These are phyloP conservation scores for Blomia tropicalis DNA, from an alignment of 2,888 invertebrate species.

Conservation along the genomic window DNA sequence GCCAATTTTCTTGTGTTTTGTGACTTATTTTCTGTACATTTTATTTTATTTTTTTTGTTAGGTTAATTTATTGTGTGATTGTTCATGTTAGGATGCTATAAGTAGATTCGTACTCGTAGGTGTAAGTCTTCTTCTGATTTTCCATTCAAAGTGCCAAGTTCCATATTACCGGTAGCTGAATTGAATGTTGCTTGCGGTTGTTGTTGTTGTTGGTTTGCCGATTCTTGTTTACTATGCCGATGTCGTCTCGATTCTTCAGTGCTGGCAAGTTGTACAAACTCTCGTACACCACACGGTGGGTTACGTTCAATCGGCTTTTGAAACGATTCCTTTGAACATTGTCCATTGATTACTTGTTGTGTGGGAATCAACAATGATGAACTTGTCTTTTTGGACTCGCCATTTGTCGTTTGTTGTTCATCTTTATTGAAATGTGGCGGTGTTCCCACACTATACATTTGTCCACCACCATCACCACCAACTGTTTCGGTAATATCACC, in stretches of 20 bases:
- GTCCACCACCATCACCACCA: background rate
- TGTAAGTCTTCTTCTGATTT: slow-evolving; percentile 8
- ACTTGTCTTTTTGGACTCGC: background rate
- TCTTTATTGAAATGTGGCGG: background rate
- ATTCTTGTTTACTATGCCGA: background rate
- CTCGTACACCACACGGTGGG: slow-evolving; percentile 20
- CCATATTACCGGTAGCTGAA: background rate
- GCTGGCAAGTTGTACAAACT: background rate
- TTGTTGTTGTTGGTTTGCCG: background rate
- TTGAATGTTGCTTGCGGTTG: background rate
- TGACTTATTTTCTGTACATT: too few species aligned
- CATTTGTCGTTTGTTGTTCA: background rate
- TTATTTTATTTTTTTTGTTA: too few species aligned
- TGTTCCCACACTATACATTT: background rate
- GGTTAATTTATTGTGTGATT: too few species aligned
- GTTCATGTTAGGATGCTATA: too few species aligned
- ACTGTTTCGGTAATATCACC: background rate
- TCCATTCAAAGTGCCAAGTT: background rate
- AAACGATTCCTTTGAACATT: slow-evolving; percentile 15
- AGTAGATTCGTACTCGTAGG: slow-evolving; percentile 2
- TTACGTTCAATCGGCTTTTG: slow-evolving; percentile 23
- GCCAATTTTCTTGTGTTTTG: too few species aligned
- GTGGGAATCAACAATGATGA: slow-evolving; percentile 2
- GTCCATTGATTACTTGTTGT: background rate
- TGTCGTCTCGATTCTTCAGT: background rate